These are phyloP conservation scores for Melanotaenia pygmaea DNA, from an alignment of 2,797 vertebrate genomes.

Conservation along the genomic window DNA sequence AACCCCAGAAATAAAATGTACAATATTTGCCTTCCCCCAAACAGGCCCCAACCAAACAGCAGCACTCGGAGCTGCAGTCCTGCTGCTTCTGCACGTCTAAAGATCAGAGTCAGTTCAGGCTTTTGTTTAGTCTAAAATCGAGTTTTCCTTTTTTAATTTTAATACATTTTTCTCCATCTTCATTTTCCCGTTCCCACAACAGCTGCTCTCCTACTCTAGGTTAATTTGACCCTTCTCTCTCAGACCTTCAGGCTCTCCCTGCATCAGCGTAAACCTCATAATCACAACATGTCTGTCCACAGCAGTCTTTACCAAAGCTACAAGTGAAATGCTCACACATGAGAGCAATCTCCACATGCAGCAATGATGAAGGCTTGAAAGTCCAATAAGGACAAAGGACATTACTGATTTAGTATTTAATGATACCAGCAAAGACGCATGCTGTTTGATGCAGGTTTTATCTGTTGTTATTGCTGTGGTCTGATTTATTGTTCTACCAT, in stretches of 20 bases:
- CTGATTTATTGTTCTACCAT: neutral
- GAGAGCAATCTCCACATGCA: constrained; percentile 34
- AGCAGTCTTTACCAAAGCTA: constrained; percentile 69
- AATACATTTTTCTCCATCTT: constrained; percentile 24
- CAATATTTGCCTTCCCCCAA: constrained; percentile 65
- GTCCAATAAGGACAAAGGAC: constrained; percentile 12
- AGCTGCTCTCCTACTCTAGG: constrained; percentile 45
- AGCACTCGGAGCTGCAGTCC: neutral
- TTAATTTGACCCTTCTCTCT: constrained; percentile 40
- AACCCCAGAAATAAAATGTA: constrained; percentile 68
- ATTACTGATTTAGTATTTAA: neutral
- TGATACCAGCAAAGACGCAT: neutral
- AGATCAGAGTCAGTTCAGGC: constrained; percentile 3
- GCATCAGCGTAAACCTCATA: constrained; percentile 66
- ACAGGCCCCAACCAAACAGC: constrained; percentile 57
- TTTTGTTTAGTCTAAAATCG: constrained; percentile 19
- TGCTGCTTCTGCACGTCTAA: constrained; percentile 23
- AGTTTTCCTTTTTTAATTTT: constrained; percentile 14
- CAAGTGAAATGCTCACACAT: constrained; percentile 71
- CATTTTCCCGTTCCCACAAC: constrained; percentile 33
- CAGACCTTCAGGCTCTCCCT: constrained; percentile 43
- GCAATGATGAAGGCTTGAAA: constrained; percentile 35
- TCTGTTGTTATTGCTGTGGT: neutral
- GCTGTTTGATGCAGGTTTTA: neutral
- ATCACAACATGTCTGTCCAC: constrained; percentile 74